Base-by-base conservation (phyloP, 2,888 invertebrate genomes). In the Microctonus aethiopoides region DNA sequence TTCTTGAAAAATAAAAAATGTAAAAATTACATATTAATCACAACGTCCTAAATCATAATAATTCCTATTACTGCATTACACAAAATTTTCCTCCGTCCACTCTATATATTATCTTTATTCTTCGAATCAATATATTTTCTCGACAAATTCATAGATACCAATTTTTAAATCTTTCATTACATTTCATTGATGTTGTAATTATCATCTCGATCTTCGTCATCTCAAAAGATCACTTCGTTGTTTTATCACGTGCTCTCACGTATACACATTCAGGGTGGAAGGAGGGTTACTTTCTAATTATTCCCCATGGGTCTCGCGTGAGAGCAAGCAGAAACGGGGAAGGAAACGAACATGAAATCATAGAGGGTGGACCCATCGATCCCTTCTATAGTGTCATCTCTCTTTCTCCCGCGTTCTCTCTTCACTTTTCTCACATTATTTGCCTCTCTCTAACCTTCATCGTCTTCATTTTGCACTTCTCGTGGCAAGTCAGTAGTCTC, bases 251-350 rank as follows among this genome's bases (percentile, higher is more conserved):
- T 57, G 56, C 60, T 67, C 61, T 36, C 10, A 24, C 46, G 68
- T 64, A 52, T 63, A 54, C 57, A 68, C 34, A 16, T 46, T 73
- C 67, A 74, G 73, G 75, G n/a, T n/a, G n/a, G n/a, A n/a, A n/a
- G n/a, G n/a, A n/a, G n/a, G 80, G 81, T 80, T 82, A 82, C 83
- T 82, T 81, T 82, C 82, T 84, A 83, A 83, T 84, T 83, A 84
- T 82, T 84, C 83, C 81, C 81, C 77, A 81, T 79, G 81, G 84
- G 78, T 77, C 75, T 75, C 74, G 63, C 52, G 52, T 63, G 63
- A 41, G 61, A 9, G 24, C 7, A 13, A 61, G 61, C 9, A 34
- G 60, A 36, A 60, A 36, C 9, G 10, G 13, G 29, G 39, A 36
- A 56, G 62, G 34, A 26, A 52, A 61, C 36, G 51, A 65, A 32